Conservation (phyloP, 2,797 vertebrate genomes). For the Prunella strophiata region DNA sequence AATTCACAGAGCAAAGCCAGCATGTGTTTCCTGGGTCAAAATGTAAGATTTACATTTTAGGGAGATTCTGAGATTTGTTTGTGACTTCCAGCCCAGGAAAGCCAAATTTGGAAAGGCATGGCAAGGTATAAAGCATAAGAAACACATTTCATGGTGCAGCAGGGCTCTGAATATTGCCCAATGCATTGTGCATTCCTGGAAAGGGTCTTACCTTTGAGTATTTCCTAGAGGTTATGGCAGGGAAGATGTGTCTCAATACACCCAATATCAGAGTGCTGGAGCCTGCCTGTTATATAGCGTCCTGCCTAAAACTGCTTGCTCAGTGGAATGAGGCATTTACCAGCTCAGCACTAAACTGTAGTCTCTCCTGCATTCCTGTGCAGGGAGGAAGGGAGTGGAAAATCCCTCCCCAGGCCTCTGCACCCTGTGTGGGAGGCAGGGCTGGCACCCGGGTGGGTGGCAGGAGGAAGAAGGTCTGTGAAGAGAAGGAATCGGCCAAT, state of each 20-base stretch:
- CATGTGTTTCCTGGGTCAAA: not conserved
- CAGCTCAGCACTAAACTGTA: constrained; percentile 40
- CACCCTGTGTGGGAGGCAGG: not conserved
- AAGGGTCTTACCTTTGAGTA: not conserved
- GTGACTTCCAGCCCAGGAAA: not conserved
- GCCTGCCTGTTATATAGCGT: not conserved
- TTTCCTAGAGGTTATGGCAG: not conserved
- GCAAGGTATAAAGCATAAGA: not conserved
- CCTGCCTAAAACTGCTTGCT: constrained; percentile 48
- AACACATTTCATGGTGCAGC: fast-evolving
- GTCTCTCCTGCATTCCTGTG: constrained; percentile 31
- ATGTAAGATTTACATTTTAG: not conserved
- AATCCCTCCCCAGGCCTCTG: not conserved
- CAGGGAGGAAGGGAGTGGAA: not conserved
- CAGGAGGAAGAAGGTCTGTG: not conserved
- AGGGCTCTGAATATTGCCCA: not conserved
- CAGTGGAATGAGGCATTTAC: constrained; percentile 38
- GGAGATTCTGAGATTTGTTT: not conserved
- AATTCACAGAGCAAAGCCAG: not conserved
- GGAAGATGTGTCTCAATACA: not conserved
- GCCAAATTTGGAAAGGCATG: not conserved
- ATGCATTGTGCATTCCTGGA: not conserved
- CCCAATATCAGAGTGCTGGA: not conserved
- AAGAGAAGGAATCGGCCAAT: not conserved
- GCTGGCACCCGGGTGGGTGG: not conserved